A percentile compares a stretch with the other conserved stretches of the same genome.
These are phyloP conservation scores for Penelope pileata DNA, from an alignment of 2,113 vertebrate species.

Conservation along the genomic window DNA sequence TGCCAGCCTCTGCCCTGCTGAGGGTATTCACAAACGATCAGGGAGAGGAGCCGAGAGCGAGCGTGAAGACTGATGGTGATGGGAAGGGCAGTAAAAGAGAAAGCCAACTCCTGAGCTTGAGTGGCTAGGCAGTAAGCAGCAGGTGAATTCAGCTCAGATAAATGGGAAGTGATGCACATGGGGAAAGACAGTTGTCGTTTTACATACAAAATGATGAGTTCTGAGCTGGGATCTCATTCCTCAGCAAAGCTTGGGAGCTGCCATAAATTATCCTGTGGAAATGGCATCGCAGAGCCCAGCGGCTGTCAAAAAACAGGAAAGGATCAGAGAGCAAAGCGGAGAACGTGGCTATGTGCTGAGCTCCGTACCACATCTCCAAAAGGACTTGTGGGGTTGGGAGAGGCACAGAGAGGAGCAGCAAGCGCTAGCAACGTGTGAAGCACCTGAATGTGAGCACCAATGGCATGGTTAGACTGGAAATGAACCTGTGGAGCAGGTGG, in stretches of 20 bases:
- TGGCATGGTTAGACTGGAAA: background rate
- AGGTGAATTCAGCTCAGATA: background rate
- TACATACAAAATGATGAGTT: background rate
- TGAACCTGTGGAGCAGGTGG: background rate
- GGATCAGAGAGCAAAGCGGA: background rate
- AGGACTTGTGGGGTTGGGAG: background rate
- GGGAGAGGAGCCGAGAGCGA: background rate
- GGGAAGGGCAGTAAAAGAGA: background rate
- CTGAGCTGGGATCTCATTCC: background rate
- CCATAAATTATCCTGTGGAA: background rate
- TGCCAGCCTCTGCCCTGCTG: background rate
- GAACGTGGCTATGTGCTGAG: background rate
- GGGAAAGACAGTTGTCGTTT: background rate
- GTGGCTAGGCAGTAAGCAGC: background rate
- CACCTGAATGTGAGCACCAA: background rate
- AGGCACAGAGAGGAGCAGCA: background rate
- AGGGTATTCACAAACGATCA: background rate
- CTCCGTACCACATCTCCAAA: background rate
- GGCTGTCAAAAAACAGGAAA: background rate
- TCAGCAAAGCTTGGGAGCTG: background rate
- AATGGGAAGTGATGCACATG: background rate
- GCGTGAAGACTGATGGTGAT: background rate
- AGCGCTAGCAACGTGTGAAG: accelerated
- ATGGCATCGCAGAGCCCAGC: background rate
- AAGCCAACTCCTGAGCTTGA: accelerated